Evolutionary conservation across 2,797 vertebrate genomes (phyloP).

Genomic region (Melanotaenia nigrans): DNA sequence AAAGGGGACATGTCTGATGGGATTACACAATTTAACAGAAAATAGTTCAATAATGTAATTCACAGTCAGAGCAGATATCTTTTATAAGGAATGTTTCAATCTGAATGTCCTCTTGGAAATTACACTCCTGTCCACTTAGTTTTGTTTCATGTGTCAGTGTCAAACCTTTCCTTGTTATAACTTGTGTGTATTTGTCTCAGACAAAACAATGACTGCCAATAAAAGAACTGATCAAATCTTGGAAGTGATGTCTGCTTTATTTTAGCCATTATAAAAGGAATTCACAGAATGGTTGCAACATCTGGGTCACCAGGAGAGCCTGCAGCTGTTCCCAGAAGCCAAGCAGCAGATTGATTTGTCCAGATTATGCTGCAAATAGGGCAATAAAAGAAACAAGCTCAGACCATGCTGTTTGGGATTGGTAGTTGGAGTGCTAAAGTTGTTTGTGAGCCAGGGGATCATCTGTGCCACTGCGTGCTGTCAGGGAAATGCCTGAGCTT

Average conservation of each 20-base stretch:
- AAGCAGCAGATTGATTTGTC: slow-evolving; percentile 27
- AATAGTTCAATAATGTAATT: slow-evolving; percentile 33
- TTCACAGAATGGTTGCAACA: slow-evolving; percentile 2
- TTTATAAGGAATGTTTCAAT: slow-evolving; percentile 38
- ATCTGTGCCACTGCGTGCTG: slow-evolving; percentile 32
- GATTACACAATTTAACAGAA: slow-evolving; percentile 28
- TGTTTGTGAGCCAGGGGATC: slow-evolving; percentile 45
- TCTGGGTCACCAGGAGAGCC: slow-evolving; percentile 34
- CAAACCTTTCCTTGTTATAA: slow-evolving; percentile 56
- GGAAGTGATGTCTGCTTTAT: slow-evolving; percentile 33
- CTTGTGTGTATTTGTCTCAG: slow-evolving; percentile 62
- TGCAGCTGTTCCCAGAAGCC: slow-evolving; percentile 29
- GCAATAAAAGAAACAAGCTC: slow-evolving; percentile 26
- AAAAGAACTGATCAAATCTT: slow-evolving; percentile 57
- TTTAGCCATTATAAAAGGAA: slow-evolving; percentile 5
- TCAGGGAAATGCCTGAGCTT: slow-evolving; percentile 48
- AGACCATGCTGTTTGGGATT: slow-evolving; percentile 26
- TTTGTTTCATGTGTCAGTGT: slow-evolving; percentile 56
- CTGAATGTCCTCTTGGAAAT: slow-evolving; percentile 21
- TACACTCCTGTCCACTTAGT: slow-evolving; percentile 18
- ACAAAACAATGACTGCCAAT: slow-evolving; percentile 75
- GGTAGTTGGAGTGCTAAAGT: slow-evolving; percentile 17
- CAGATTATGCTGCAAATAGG: slow-evolving; percentile 50
- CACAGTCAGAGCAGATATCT: slow-evolving; percentile 15
- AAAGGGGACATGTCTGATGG: slow-evolving; percentile 29